Conservation (phyloP, 2,797 vertebrate species). For the Pogoniulus pusillus region DNA sequence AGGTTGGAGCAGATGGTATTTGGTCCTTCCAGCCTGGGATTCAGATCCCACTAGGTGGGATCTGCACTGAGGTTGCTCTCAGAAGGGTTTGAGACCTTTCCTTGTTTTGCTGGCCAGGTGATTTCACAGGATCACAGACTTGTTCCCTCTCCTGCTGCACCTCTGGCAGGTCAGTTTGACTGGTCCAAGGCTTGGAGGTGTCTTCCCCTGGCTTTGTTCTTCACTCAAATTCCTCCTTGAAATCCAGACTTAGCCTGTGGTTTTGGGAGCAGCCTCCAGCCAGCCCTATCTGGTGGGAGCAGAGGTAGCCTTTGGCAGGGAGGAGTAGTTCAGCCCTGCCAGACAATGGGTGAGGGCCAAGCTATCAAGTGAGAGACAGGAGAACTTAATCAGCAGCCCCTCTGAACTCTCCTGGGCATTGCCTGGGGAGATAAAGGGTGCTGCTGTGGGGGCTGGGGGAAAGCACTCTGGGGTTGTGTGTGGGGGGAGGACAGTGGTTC, state of each 20-base stretch:
- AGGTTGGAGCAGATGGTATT: not conserved
- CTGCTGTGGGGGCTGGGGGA: not conserved
- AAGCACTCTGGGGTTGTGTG: not conserved
- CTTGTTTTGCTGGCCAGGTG: not conserved
- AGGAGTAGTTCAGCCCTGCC: not conserved
- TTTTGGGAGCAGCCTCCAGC: not conserved
- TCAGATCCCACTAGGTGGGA: not conserved
- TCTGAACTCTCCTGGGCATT: not conserved
- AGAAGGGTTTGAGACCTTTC: rapidly evolving
- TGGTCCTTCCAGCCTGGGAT: not conserved
- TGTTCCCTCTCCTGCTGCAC: not conserved
- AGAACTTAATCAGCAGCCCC: not conserved
- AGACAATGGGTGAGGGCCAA: not conserved
- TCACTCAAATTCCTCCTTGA: not conserved
- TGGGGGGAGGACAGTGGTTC: not conserved
- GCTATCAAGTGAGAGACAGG: not conserved
- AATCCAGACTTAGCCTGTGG: rapidly evolving
- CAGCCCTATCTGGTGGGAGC: not conserved
- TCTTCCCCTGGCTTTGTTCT: not conserved
- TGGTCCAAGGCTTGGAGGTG: not conserved
- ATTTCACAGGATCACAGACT: no score
- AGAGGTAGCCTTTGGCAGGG: not conserved
- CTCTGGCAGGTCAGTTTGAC: not conserved
- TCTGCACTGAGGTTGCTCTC: not conserved
- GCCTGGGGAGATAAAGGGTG: not conserved